Base-by-base conservation (phyloP, 2,888 invertebrate genomes). In the Unio delphinus region DNA sequence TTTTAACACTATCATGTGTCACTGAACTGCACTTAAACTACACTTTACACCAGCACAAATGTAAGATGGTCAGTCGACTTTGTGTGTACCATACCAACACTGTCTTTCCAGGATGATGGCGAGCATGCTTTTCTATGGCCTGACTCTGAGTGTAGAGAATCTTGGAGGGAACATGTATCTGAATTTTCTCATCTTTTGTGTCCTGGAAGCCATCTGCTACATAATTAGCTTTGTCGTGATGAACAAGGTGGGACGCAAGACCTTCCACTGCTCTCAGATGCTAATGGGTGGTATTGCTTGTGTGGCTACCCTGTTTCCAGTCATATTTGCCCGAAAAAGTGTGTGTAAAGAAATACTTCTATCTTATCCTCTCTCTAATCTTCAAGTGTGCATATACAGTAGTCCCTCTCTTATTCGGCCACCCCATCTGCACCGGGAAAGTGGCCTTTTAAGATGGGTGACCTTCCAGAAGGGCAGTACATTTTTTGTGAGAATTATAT, bases 111-210 rank as follows among this genome's bases (percentile, higher is more conserved):
- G 65, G 65, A 57, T 65, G 56, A 55, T 65, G 26, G 23, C 58
- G 15, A 17, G 28, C 20, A 57, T 65, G 65, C 55, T 65, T n/a
- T 65, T 57, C 23, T 65, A 65, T 18, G 65, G 65, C 17, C 34
- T 65, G 11, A 17, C 65, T 23, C 30, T 65, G 26, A 65, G 57
- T 28, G 20, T 57, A 15, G 30, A 55, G 18, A 65, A 65, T 57
- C 65, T 65, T 34, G 65, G 65, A 18, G 65, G 65, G 28, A 34
- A 57, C 23, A n/a, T 65, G 11, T 65, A 65, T 28, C 57, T 65
- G 26, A 65, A 65, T 23, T 65, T 28, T 58, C 20, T 55, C 23
- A 65, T 65, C 26, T 28, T 26, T 20, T 56, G 57, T 57, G 34
- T 65, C 11, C 34, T 30, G 28, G 65, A 65, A 28, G 55, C 30